Evolutionary conservation across 2,113 vertebrate species (phyloP).

Genomic region (Myotis davidii): DNA sequence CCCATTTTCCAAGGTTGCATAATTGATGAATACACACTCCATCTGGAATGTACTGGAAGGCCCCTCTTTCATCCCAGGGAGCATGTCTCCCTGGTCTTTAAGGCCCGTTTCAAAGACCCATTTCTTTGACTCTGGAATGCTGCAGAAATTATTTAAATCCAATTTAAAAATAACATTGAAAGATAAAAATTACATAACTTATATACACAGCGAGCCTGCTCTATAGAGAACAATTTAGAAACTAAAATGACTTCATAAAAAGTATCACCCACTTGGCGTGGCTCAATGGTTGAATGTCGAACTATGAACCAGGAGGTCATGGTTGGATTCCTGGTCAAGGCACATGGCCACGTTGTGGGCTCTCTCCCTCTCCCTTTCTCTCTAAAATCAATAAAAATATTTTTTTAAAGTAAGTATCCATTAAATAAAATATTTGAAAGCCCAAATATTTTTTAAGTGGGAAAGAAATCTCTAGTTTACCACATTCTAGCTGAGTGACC

Average conservation of each 20-base stretch:
- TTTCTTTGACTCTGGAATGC: not conserved
- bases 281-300: no score
- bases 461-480: not conserved
- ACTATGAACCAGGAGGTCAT: no score
- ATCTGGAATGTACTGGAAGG: not conserved
- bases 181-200: not conserved
- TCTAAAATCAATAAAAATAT: no score
- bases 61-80: not conserved
- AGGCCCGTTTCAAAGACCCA: not conserved
- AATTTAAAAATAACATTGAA: not conserved
- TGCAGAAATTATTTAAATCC: not conserved
- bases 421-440: not conserved
- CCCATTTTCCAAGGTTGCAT: not conserved
- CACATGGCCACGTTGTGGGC: no score
- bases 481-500: not conserved
- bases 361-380: no score
- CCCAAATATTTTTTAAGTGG: not conserved
- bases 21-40: no score
- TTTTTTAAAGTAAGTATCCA: not conserved
- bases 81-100: not conserved
- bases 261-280: no score
- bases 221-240: not conserved
- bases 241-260: not conserved
- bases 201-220: not conserved
- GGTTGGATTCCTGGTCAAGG: no score